A percentile compares a stretch with the other conserved stretches of the same genome.
Conservation (phyloP, 35 echinoderm and acorn worm genomes). For the Heliocidaris tuberculata region DNA sequence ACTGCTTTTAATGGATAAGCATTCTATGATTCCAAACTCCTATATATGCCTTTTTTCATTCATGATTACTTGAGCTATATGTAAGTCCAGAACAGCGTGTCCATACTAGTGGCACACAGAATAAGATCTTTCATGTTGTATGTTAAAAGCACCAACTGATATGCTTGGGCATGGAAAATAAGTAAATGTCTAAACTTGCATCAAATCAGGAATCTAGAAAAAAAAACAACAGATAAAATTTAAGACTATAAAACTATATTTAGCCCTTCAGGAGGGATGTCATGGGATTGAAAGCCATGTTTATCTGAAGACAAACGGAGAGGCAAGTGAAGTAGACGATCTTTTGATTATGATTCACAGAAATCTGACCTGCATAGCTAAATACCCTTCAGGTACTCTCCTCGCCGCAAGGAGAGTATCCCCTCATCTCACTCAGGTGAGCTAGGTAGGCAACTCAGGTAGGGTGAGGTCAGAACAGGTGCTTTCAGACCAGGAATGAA, state of each 20-base stretch:
- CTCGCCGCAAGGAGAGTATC: too few species aligned
- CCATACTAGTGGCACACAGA: neutral
- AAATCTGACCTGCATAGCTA: neutral
- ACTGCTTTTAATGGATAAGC: too few species aligned
- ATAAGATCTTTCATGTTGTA: neutral
- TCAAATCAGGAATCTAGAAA: neutral
- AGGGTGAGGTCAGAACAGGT: too few species aligned
- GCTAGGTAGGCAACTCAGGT: neutral
- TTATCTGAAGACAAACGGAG: neutral
- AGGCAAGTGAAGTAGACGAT: neutral
- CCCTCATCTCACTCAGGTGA: too few species aligned
- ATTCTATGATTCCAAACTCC: too few species aligned
- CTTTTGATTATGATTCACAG: constrained; percentile 10
- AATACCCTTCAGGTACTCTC: too few species aligned
- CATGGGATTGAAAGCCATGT: neutral
- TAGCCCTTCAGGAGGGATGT: neutral
- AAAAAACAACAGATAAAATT: neutral
- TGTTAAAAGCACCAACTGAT: too few species aligned
- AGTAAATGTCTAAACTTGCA: neutral
- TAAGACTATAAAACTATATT: neutral
- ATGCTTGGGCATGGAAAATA: neutral
- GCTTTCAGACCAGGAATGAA: too few species aligned
- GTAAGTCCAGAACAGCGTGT: neutral
- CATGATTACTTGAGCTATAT: neutral
- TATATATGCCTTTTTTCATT: too few species aligned